Evolutionary conservation across 2,888 invertebrate species (phyloP).

Genomic region (Lasioglossum marginatum): DNA sequence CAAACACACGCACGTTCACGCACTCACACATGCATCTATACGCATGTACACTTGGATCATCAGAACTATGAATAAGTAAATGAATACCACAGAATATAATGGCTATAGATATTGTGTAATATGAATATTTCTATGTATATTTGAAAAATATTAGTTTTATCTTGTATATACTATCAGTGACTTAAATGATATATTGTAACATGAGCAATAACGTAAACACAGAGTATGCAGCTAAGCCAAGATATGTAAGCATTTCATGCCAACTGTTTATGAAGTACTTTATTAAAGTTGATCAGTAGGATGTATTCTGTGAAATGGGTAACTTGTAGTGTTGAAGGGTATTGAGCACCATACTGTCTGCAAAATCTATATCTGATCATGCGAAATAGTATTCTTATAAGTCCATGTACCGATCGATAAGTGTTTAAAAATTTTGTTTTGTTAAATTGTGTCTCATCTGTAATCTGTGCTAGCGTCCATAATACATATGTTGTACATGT

Average conservation of each 20-base stretch:
- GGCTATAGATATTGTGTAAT: conserved; percentile 7
- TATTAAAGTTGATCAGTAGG: conserved; percentile 58
- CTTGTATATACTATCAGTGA: conserved; percentile 17
- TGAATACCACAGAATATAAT: conserved; percentile 27
- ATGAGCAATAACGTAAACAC: conserved; percentile 52
- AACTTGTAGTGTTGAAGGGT: conserved; percentile 61
- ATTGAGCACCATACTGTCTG: conserved; percentile 60
- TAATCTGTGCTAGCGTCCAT: conserved; percentile 67
- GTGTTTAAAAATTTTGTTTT: conserved; percentile 52
- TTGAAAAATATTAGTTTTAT: conserved; percentile 13
- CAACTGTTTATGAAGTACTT: conserved; percentile 55
- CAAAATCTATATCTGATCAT: conserved; percentile 65
- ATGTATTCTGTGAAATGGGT: conserved; percentile 59
- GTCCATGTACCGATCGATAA: conserved; percentile 75
- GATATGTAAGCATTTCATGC: conserved; percentile 62
- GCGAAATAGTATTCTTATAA: conserved; percentile 63
- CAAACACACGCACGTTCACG: conserved; percentile 48
- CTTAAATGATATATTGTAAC: conserved; percentile 31
- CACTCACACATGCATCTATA: conserved; percentile 57
- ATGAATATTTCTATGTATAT: conserved; percentile 11
- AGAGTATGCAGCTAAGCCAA: conserved; percentile 63
- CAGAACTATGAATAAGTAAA: conserved; percentile 31
- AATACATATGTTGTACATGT: conserved; percentile 74
- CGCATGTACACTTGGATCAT: conserved; percentile 45
- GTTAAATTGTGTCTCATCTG: conserved; percentile 68